Base-by-base conservation (phyloP, 2,888 invertebrate species). In the Julus scanicus region DNA sequence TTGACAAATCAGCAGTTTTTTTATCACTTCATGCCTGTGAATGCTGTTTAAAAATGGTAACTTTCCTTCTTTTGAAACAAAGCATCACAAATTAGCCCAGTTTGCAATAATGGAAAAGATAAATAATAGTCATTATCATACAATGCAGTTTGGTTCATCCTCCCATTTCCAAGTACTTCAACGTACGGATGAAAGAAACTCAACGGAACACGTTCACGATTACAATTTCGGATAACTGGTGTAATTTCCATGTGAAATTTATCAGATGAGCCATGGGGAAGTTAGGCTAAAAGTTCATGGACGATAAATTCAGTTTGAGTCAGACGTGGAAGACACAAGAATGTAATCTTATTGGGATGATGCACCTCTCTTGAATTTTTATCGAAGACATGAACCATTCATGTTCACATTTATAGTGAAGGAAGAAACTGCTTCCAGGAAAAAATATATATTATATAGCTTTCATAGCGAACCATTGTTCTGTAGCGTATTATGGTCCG, bases 161-260 rank as follows among this genome's bases (percentile, higher is more conserved):
- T 63, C n/a, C 63, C 63, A 63, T 63, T n/a, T 63, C 48, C 48
- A 48, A 5, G 48, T 11, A 48, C 48, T 48, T 48, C 6, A 48
- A n/a, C n/a, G 9, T 2, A 53, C 53, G 13, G 9, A 13, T 53
- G 53, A 53, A 5, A 15, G 5, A 13, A 53, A 53, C 53, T 13
- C 13, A 53, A 63, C 63, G 63, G 63, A n/a, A n/a, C 63, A 63
- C 63, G n/a, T n/a, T 63, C 53, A 57, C 13, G 63, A 13, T n/a
- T 63, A n/a, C 15, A 15, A 57, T 57, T 57, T 57, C 53, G 53
- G 53, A 63, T 63, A n/a, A 2, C 63, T n/a, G 63, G 20, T 63
- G 63, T 20, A 63, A 63, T 63, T 63, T 63, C 63, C 63, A 63
- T 63, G 63, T 63, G 63, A 63, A 63, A 63, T 63, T 63, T 63